Evolutionary conservation across 2,113 vertebrate genomes (phyloP).

Genomic region (Tetrao urogallus): DNA sequence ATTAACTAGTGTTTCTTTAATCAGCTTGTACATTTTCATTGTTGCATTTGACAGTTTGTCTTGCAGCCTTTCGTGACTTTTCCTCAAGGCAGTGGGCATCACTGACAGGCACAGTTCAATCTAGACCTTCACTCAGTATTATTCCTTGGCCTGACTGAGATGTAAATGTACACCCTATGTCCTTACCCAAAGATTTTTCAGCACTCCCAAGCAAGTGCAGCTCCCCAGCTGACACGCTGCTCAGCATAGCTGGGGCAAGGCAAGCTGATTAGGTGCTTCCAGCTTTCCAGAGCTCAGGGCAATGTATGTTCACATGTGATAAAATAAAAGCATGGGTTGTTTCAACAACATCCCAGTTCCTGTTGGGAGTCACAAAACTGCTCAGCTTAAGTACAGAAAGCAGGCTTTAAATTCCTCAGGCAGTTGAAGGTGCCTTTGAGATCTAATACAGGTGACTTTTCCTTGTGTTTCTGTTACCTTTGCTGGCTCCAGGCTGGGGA

Average conservation of each 20-base stretch:
- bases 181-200: background rate
- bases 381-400: background rate
- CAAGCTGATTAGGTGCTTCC: background rate
- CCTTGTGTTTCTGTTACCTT: background rate
- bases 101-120: background rate
- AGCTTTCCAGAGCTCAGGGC: background rate
- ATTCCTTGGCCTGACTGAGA: background rate
- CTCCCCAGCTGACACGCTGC: background rate
- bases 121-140: background rate
- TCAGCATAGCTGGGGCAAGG: background rate
- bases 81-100: background rate
- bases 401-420: background rate
- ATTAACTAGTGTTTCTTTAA: background rate
- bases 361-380: background rate
- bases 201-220: background rate
- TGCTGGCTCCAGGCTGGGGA: background rate
- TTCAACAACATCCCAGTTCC: background rate
- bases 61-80: background rate
- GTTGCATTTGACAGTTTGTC: constrained; percentile 4
- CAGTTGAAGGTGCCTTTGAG: background rate
- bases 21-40: constrained; percentile 5
- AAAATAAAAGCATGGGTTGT: background rate
- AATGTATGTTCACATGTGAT: background rate
- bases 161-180: background rate
- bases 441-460: fast-evolving